A percentile compares a stretch with the other conserved stretches of the same genome.
These are phyloP conservation scores for Paralvinella palmiformis DNA, from an alignment of 1,140 invertebrate species.

Conservation along the genomic window DNA sequence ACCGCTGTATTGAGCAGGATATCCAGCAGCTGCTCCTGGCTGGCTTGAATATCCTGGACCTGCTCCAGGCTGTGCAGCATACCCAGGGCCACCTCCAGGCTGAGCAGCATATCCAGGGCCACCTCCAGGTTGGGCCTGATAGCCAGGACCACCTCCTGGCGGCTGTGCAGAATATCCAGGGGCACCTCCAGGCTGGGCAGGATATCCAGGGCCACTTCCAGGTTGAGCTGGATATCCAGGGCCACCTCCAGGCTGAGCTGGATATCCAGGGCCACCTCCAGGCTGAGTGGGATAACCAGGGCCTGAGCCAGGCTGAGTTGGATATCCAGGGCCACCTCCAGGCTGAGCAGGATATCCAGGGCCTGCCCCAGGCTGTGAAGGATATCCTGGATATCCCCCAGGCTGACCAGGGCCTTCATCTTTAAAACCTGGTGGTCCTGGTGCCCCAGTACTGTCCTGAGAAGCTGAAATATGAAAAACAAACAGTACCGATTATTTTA, in stretches of 20 bases:
- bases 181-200: background rate
- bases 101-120: background rate
- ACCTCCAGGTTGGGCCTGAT: background rate
- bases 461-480: too few relatives aligned
- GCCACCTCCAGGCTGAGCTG: background rate
- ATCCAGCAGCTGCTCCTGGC: background rate
- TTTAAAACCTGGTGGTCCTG: too few relatives aligned
- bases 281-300: background rate
- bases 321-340: background rate
- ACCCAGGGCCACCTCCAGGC: background rate
- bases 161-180: conserved; percentile 1
- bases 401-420: too few relatives aligned
- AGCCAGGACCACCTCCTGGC: background rate
- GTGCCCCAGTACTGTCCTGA: too few relatives aligned
- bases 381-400: too few relatives aligned
- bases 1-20: background rate
- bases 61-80: conserved; percentile 2
- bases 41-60: background rate
- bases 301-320: background rate
- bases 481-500: too few relatives aligned
- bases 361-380: background rate
- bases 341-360: background rate
- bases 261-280: background rate
- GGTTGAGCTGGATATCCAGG: background rate
- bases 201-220: background rate